Evolutionary conservation across 2,888 invertebrate genomes (phyloP).

Genomic region (Temnothorax rugatulus): DNA sequence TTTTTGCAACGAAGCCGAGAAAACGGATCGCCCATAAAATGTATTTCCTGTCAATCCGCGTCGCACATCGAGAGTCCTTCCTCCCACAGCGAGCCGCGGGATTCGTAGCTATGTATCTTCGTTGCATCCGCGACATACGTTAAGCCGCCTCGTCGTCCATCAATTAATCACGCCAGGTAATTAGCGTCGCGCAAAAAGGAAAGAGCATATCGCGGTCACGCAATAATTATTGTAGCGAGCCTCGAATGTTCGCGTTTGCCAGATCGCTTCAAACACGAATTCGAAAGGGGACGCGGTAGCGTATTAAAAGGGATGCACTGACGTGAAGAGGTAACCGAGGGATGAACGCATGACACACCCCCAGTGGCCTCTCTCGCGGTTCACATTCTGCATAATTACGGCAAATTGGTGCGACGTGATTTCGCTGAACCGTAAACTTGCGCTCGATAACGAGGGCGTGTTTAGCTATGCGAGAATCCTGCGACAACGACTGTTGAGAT

Average conservation of each 20-base stretch:
- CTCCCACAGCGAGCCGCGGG: background rate
- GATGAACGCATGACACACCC: background rate
- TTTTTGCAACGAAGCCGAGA: slow-evolving; percentile 27
- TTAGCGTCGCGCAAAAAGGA: slow-evolving; percentile 53
- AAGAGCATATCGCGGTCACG: slow-evolving; percentile 32
- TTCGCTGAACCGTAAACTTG: slow-evolving; percentile 31
- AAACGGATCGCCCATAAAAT: slow-evolving; percentile 32
- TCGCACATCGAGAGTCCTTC: slow-evolving; percentile 8
- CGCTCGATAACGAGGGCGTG: slow-evolving; percentile 38
- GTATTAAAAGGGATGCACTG: slow-evolving; percentile 38
- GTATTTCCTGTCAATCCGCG: slow-evolving; percentile 29
- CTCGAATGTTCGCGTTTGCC: slow-evolving; percentile 12
- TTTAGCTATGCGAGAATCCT: slow-evolving; percentile 26
- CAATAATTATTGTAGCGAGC: slow-evolving; percentile 48
- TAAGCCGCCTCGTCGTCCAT: slow-evolving; percentile 44
- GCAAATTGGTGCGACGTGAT: slow-evolving; percentile 44
- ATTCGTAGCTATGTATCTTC: background rate
- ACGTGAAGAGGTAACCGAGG: slow-evolving; percentile 5
- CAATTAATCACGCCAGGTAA: slow-evolving; percentile 62
- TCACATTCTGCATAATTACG: slow-evolving; percentile 55
- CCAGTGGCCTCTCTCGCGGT: slow-evolving; percentile 18
- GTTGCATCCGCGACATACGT: slow-evolving; percentile 15
- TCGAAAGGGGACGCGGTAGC: background rate
- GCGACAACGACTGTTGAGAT: slow-evolving; percentile 21
- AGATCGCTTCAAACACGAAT: background rate